These are phyloP conservation scores for Leptatherina wallacei DNA, from an alignment of 2,797 vertebrate genomes.

Conservation along the genomic window DNA sequence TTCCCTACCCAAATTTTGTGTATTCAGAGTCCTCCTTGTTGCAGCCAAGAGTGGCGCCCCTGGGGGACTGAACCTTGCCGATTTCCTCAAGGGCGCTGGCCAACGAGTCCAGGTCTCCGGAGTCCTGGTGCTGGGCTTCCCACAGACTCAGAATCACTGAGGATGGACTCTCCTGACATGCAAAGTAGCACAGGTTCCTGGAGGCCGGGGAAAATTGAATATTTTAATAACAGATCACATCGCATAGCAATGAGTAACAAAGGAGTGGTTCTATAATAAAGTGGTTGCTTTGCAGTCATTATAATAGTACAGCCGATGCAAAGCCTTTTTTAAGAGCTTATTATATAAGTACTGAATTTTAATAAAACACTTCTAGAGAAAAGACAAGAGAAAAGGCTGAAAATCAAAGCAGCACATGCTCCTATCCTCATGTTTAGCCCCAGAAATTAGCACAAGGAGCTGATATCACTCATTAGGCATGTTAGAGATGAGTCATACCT, in stretches of 20 bases:
- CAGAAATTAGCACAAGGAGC: not conserved
- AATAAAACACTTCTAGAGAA: not conserved
- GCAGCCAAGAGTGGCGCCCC: constrained; percentile 76
- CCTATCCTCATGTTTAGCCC: not conserved
- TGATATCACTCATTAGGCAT: not conserved
- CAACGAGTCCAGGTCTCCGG: constrained; percentile 94
- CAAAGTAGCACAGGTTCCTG: constrained; percentile 96
- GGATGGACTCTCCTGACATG: constrained; percentile 92
- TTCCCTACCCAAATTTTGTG: constrained; percentile 72
- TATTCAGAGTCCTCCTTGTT: constrained; percentile 86
- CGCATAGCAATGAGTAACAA: constrained; percentile 4
- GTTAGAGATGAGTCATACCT: not conserved
- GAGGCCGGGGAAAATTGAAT: constrained; percentile 10
- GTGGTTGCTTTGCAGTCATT: constrained; percentile 4
- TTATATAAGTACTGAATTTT: constrained; percentile 1
- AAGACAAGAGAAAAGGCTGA: not conserved
- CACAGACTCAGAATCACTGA: constrained; percentile 97
- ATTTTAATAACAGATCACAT: not conserved
- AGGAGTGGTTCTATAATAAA: constrained; percentile 13
- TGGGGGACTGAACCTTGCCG: constrained; percentile 88
- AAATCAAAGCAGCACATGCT: not conserved
- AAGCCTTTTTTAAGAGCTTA: constrained; percentile 1
- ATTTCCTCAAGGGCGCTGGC: constrained; percentile 98
- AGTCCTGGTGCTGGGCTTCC: constrained; percentile 95
- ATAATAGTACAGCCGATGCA: not conserved